A percentile compares a stretch with the other conserved stretches of the same genome.
Evolutionary conservation across 2,113 vertebrate genomes (phyloP).

Genomic region (Aix galericulata): DNA sequence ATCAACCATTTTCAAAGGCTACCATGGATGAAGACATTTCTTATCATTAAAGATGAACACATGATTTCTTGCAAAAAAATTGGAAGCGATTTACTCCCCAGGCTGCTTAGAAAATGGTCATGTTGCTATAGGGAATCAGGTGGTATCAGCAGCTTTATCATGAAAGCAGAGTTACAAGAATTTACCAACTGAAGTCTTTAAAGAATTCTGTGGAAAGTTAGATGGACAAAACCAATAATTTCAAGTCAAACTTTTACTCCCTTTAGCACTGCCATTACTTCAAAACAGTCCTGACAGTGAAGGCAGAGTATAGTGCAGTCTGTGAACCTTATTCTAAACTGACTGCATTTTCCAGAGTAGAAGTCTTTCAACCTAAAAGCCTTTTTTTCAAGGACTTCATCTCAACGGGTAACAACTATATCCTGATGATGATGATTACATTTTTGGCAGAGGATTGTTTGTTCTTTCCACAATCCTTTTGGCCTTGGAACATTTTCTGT

Average conservation of each 20-base stretch:
- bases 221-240: background rate
- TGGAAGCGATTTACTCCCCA: background rate
- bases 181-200: background rate
- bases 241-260: background rate
- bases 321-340: background rate
- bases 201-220: background rate
- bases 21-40: background rate
- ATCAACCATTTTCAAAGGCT: background rate
- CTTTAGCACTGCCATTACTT: background rate
- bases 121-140: background rate
- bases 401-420: background rate
- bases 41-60: background rate
- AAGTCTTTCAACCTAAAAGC: background rate
- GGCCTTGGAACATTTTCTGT: background rate
- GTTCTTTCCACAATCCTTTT: background rate
- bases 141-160: background rate
- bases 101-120: background rate
- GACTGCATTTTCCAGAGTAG: background rate
- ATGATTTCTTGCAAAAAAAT: background rate
- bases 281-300: background rate
- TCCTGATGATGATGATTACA: background rate
- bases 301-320: background rate
- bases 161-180: background rate
- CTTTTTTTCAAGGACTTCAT: background rate
- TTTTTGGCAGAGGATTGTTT: fast-evolving